phyloP scores from a whole-genome alignment of 1,140 invertebrate species.

The Arion vulgaris region DNA sequence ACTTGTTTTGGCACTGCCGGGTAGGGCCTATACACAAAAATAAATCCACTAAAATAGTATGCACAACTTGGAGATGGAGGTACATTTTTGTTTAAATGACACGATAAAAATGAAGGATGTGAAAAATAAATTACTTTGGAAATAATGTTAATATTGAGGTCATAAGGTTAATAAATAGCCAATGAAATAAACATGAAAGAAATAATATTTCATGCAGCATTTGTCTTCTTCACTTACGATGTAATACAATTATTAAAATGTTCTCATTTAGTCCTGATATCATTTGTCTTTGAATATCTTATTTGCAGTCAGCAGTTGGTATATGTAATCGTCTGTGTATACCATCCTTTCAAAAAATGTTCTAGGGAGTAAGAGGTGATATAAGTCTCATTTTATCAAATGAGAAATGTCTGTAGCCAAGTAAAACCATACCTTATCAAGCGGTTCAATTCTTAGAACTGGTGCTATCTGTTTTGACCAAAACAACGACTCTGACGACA shows the following conservation, averaged over 20 bases:
- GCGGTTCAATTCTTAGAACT: no score
- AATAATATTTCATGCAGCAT: neutral
- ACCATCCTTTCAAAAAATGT: no score
- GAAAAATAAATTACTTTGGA: neutral
- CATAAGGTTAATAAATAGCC: neutral
- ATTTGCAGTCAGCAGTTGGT: neutral
- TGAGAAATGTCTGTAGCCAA: no score
- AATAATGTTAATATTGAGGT: neutral
- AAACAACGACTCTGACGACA: no score
- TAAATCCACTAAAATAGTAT: neutral
- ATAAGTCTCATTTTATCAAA: no score
- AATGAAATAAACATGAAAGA: constrained; percentile 4
- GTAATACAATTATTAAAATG: neutral
- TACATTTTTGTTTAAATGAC: neutral
- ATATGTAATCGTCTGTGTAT: no score
- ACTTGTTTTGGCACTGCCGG: no score
- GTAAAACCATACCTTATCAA: no score
- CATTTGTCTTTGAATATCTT: neutral
- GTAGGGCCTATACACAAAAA: no score
- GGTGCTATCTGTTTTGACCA: no score
- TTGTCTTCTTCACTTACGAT: neutral
- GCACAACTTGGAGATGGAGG: neutral
- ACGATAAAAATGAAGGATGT: neutral
- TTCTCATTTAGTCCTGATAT: neutral
- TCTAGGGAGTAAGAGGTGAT: no score